phyloP scores from a whole-genome alignment of 1,140 invertebrate genomes.

The Psilanteris sp. region DNA sequence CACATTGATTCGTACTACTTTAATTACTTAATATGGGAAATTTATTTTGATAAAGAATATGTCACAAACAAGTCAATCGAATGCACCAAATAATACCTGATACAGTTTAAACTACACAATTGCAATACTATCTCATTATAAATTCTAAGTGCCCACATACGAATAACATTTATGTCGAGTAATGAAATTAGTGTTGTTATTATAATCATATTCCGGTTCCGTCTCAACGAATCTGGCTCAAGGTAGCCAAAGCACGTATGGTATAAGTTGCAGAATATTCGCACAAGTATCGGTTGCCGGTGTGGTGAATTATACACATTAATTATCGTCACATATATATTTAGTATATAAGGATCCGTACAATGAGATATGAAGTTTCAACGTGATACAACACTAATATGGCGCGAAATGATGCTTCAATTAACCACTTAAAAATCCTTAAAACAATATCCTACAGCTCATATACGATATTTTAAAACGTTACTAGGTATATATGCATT shows the following conservation, averaged over 20 bases:
- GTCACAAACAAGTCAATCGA: too few relatives aligned
- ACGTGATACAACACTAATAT: conserved; percentile 25
- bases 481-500: too few relatives aligned
- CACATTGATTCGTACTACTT: too few relatives aligned
- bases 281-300: conserved; percentile 43
- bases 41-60: too few relatives aligned
- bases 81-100: conserved; percentile 12
- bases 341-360: conserved; percentile 32
- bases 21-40: too few relatives aligned
- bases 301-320: conserved; percentile 44
- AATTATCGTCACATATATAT: conserved; percentile 36
- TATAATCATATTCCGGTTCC: conserved; percentile 73
- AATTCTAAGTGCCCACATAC: conserved; percentile 8
- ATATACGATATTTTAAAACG: too few relatives aligned
- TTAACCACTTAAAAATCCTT: conserved; percentile 13
- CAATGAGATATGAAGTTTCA: conserved; percentile 14
- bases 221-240: conserved; percentile 77
- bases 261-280: conserved; percentile 42
- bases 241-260: conserved; percentile 67
- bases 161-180: conserved; percentile 39
- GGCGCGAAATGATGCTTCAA: conserved; percentile 9
- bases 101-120: too few relatives aligned
- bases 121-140: too few relatives aligned
- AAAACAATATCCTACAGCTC: too few relatives aligned
- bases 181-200: conserved; percentile 69